phyloP scores from a whole-genome alignment of 1,140 invertebrate species.

The Drosophila cardini region DNA sequence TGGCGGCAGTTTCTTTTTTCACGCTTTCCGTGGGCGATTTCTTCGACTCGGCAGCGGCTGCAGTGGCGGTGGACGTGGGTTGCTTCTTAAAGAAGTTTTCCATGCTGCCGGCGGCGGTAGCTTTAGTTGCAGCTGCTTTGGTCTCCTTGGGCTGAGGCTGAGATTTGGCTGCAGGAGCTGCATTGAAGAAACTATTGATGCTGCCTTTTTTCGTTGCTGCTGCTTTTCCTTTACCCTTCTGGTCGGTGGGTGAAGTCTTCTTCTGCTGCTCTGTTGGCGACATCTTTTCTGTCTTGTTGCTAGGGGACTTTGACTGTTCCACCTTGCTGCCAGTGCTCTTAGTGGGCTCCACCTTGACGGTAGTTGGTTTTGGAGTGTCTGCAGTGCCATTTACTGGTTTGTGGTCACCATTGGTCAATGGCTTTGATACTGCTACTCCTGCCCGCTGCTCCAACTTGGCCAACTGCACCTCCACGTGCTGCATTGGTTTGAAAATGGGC shows the following conservation, averaged over 20 bases:
- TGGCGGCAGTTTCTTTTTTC: constrained; percentile 51
- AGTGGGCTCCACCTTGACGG: constrained; percentile 32
- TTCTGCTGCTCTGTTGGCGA: constrained; percentile 20
- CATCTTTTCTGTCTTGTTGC: constrained; percentile 34
- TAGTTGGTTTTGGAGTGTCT: constrained; percentile 9
- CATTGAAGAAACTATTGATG: constrained; percentile 70
- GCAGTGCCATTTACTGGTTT: constrained; percentile 9
- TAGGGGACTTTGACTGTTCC: constrained; percentile 5
- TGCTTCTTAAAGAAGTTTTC: constrained; percentile 77
- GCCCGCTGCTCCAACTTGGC: constrained; percentile 44
- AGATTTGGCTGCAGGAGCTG: constrained; percentile 42
- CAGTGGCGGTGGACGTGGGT: constrained; percentile 26
- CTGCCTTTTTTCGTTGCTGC: constrained; percentile 60
- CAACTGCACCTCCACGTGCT: constrained; percentile 57
- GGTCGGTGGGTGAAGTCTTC: constrained; percentile 57
- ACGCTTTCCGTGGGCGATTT: constrained; percentile 32
- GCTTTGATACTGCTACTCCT: neutral
- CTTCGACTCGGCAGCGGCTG: constrained; percentile 17
- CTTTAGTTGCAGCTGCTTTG: constrained; percentile 54
- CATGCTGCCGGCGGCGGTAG: constrained; percentile 52
- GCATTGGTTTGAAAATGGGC: constrained; percentile 70
- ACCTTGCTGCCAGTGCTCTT: constrained; percentile 26
- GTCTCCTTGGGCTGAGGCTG: constrained; percentile 54
- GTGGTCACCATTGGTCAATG: constrained; percentile 38
- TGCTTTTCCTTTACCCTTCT: constrained; percentile 45